A percentile compares a stretch with the other conserved stretches of the same genome.
phyloP scores from a whole-genome alignment of 2,797 vertebrate species.

The Varecia variegata region DNA sequence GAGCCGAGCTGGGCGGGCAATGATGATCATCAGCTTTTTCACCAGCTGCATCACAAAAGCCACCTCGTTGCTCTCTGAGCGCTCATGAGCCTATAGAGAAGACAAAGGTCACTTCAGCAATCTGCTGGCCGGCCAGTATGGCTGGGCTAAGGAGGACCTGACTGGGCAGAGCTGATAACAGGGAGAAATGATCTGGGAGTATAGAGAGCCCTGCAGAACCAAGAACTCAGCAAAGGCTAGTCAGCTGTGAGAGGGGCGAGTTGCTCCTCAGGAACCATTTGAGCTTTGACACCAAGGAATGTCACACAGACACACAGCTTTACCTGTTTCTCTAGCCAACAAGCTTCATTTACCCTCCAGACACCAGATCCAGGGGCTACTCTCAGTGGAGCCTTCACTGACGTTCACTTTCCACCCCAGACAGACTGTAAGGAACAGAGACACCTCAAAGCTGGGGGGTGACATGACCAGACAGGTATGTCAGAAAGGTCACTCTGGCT shows the following conservation, averaged over 20 bases:
- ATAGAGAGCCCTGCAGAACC: background rate
- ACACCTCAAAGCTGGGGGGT: conserved; percentile 3
- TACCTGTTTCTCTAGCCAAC: background rate
- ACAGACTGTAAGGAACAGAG: background rate
- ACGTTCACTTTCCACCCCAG: background rate
- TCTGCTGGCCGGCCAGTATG: background rate
- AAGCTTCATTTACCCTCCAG: background rate
- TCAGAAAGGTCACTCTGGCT: background rate
- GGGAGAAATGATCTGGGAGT: background rate
- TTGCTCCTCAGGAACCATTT: background rate
- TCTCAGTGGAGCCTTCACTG: background rate
- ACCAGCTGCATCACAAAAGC: conserved; percentile 95
- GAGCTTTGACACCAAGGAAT: background rate
- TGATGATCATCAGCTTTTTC: conserved; percentile 96
- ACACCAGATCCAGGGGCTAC: background rate
- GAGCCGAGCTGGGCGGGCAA: conserved; percentile 95
- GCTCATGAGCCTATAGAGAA: conserved; percentile 91
- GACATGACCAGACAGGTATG: background rate
- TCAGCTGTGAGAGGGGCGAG: background rate
- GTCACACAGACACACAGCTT: background rate
- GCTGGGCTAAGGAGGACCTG: background rate
- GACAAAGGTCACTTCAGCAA: conserved; percentile 20
- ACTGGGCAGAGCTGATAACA: background rate
- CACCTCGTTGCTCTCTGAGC: conserved; percentile 96
- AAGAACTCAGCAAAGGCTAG: background rate